phyloP scores from a whole-genome alignment of 2,113 vertebrate species.

The Rostratula benghalensis region DNA sequence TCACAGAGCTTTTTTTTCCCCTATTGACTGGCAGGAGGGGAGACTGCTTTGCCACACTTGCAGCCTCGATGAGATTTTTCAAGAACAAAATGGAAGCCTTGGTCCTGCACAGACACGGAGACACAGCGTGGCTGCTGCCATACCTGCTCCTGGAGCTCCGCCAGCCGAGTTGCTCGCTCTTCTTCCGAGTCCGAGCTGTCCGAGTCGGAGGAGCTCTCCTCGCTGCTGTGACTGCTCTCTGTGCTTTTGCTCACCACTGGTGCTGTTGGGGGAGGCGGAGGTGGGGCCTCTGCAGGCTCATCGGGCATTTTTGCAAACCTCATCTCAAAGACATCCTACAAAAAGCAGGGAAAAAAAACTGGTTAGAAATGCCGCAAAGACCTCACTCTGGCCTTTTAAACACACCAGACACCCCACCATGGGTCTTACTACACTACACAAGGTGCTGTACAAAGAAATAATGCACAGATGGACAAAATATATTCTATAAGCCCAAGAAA shows the following conservation, averaged over 20 bases:
- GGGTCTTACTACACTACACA: not conserved
- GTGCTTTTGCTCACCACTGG: slow-evolving; percentile 85
- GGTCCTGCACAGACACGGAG: rapidly evolving
- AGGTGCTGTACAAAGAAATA: not conserved
- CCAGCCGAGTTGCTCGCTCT: slow-evolving; percentile 82
- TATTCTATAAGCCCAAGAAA: not conserved
- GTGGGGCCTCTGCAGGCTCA: slow-evolving; percentile 75
- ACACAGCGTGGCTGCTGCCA: not conserved
- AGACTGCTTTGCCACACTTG: not conserved
- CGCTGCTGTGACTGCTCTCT: slow-evolving; percentile 83
- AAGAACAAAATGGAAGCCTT: not conserved
- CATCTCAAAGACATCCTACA: slow-evolving; percentile 93
- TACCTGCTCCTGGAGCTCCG: slow-evolving; percentile 92
- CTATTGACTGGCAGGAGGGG: not conserved
- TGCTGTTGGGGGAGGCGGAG: slow-evolving; percentile 58
- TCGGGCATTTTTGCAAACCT: slow-evolving; percentile 95
- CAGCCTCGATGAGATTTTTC: not conserved
- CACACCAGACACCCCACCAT: not conserved
- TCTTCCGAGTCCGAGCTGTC: slow-evolving; percentile 86
- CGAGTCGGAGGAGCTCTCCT: slow-evolving; percentile 80
- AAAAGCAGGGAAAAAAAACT: not conserved
- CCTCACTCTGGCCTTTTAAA: not conserved
- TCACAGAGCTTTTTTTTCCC: not conserved
- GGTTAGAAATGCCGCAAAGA: not conserved
- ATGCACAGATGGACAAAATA: rapidly evolving